A percentile compares a stretch with the other conserved stretches of the same genome.
These are phyloP conservation scores for Acrocephalus kingi DNA, from an alignment of 2,113 vertebrate species.

Conservation along the genomic window DNA sequence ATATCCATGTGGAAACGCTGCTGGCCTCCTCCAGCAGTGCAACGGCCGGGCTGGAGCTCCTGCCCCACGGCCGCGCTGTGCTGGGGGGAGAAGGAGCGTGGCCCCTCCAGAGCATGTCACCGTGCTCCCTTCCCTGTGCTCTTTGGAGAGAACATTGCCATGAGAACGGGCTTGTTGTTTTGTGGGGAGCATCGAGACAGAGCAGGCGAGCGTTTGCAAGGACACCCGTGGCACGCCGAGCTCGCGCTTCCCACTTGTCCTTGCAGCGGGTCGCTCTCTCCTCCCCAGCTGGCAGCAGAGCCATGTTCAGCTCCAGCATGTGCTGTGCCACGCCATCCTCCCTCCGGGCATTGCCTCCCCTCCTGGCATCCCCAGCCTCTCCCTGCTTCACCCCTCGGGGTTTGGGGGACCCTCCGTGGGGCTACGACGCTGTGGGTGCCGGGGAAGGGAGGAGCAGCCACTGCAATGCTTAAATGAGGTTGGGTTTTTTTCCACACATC, in stretches of 20 bases:
- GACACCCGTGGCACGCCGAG: slow-evolving; percentile 19
- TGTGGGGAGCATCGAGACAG: slow-evolving; percentile 8
- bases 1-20: slow-evolving; percentile 30
- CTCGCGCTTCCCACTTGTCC: slow-evolving; percentile 47
- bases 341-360: background rate
- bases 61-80: fast-evolving
- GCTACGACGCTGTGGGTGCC: fast-evolving
- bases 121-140: background rate
- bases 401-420: background rate
- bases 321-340: background rate
- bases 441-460: background rate
- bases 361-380: background rate
- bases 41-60: background rate
- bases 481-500: background rate
- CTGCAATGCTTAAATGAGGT: background rate
- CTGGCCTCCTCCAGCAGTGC: background rate
- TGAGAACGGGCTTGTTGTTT: slow-evolving; percentile 22
- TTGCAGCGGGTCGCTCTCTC: slow-evolving; percentile 53
- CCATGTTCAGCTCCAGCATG: background rate
- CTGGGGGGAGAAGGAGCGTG: background rate
- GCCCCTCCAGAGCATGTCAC: background rate
- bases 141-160: slow-evolving; percentile 11
- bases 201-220: slow-evolving; percentile 23
- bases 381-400: fast-evolving
- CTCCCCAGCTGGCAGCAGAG: slow-evolving; percentile 43